A percentile compares a stretch with the other conserved stretches of the same genome.
These are phyloP conservation scores for Phymanthus crucifer DNA, from an alignment of 92 coral and sea anemone genomes.

Conservation along the genomic window DNA sequence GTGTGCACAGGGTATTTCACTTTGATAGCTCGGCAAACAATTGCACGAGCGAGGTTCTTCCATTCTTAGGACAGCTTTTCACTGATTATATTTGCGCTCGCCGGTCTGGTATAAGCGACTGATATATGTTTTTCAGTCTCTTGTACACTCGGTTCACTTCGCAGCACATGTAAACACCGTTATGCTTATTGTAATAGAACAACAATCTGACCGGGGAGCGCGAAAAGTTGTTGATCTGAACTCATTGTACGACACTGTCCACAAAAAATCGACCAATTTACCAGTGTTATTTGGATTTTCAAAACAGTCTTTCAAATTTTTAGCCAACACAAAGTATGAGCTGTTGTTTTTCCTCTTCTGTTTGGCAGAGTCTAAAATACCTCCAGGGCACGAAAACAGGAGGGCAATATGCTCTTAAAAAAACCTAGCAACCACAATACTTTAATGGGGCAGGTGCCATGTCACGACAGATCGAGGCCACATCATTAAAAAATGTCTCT, in stretches of 20 bases:
- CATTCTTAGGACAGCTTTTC: conserved; percentile 18
- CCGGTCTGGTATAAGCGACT: conserved; percentile 5
- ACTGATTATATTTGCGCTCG: conserved; percentile 2
- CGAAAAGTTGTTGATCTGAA: conserved; percentile 11
- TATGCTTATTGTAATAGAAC: conserved; percentile 24
- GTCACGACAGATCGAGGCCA: conserved; percentile 23
- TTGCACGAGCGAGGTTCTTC: conserved; percentile 15
- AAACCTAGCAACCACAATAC: conserved; percentile 42
- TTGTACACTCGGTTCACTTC: conserved; percentile 7
- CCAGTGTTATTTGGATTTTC: conserved; percentile 12
- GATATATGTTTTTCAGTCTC: conserved; percentile 13
- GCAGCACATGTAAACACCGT: conserved; percentile 34
- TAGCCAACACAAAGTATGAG: not conserved
- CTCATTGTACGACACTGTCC: not conserved
- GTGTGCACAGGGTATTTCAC: conserved; percentile 72
- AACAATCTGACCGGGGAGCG: not conserved
- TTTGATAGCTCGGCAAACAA: conserved; percentile 73
- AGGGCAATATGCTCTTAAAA: conserved; percentile 36
- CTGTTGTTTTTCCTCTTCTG: conserved; percentile 15
- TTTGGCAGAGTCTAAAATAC: conserved; percentile 21
- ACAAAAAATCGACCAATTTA: conserved; percentile 9
- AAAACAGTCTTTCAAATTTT: conserved; percentile 19
- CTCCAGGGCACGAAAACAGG: conserved; percentile 40
- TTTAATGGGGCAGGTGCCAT: conserved; percentile 31
- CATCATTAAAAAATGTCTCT: not conserved